These are phyloP conservation scores for Bolborhynchus lineola DNA, from an alignment of 2,113 vertebrate genomes.

Conservation along the genomic window DNA sequence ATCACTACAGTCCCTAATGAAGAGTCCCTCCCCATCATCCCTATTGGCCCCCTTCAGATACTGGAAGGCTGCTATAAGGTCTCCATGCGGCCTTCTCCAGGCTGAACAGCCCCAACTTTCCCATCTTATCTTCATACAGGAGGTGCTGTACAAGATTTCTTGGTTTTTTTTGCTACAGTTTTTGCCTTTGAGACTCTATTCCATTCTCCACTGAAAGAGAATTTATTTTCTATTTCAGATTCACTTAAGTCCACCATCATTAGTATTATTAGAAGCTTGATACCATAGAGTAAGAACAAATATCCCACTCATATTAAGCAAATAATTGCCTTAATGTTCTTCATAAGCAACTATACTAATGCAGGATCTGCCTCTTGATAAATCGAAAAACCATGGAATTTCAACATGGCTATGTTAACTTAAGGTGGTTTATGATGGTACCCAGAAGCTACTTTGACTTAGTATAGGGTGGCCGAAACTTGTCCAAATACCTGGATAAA, in stretches of 20 bases:
- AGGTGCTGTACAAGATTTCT: background rate
- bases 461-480: background rate
- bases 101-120: too few relatives aligned
- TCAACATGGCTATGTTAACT: background rate
- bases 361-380: background rate
- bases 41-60: too few relatives aligned
- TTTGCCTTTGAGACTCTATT: background rate
- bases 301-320: background rate
- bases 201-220: background rate
- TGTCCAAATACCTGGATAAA: background rate
- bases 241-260: conserved; percentile 22
- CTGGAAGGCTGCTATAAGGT: too few relatives aligned
- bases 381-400: background rate
- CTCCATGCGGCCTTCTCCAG: too few relatives aligned
- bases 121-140: too few relatives aligned
- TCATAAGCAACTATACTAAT: background rate
- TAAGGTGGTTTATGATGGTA: background rate
- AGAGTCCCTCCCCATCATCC: too few relatives aligned
- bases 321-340: background rate
- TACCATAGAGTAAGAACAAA: background rate
- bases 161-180: background rate
- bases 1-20: too few relatives aligned
- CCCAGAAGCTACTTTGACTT: background rate
- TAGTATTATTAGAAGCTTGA: background rate
- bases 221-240: background rate